Conservation (phyloP, 1,140 invertebrate species). For the Drosophila nikananu region DNA sequence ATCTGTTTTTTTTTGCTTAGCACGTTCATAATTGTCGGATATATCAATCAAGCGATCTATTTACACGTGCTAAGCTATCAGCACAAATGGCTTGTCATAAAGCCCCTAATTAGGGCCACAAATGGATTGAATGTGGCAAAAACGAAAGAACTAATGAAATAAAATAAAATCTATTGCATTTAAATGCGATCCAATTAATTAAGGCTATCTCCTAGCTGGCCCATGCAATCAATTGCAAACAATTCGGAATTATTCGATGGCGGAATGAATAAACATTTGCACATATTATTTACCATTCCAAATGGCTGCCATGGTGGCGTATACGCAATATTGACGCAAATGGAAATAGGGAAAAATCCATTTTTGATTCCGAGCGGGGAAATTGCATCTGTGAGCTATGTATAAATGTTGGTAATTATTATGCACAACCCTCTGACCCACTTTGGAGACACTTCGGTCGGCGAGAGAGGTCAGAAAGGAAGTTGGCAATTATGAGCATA, state of each 20-base stretch:
- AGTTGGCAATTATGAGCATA: constrained; percentile 49
- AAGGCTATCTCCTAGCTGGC: constrained; percentile 21
- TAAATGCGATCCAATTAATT: constrained; percentile 61
- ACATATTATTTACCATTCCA: constrained; percentile 44
- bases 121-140: constrained; percentile 47
- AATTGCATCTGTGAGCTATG: constrained; percentile 38
- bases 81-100: constrained; percentile 20
- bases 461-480: constrained; percentile 38
- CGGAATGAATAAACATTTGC: constrained; percentile 64
- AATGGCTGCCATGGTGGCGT: constrained; percentile 48
- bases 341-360: constrained; percentile 34
- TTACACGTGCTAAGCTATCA: constrained; percentile 19
- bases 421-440: constrained; percentile 42
- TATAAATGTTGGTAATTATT: constrained; percentile 55
- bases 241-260: constrained; percentile 31
- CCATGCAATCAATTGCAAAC: constrained; percentile 55
- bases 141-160: constrained; percentile 7
- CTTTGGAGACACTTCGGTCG: neutral
- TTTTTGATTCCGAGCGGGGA: constrained; percentile 24
- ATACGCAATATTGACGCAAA: constrained; percentile 49
- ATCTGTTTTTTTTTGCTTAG: too few relatives aligned
- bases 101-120: constrained; percentile 36
- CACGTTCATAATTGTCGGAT: neutral
- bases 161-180: constrained; percentile 36
- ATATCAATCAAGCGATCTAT: constrained; percentile 20